Percentiles rank a stretch among this genome's conserved stretches.
These are phyloP conservation scores for Triplophysa yarkandensis DNA, from an alignment of 2,797 vertebrate genomes.

Conservation along the genomic window DNA sequence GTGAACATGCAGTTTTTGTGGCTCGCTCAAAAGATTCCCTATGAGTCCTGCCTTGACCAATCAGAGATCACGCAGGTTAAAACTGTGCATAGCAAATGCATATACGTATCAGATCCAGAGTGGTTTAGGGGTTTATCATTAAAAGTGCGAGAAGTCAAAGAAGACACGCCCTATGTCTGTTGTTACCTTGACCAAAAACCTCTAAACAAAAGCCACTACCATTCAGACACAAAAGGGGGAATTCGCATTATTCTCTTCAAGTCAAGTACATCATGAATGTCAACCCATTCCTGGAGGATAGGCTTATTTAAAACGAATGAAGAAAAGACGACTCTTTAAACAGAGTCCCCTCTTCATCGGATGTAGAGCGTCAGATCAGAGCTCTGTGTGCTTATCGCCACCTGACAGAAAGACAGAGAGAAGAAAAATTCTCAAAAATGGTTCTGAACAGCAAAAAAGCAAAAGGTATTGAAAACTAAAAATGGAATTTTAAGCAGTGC, in stretches of 20 bases:
- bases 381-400: conserved; percentile 76
- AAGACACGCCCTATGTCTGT: background rate
- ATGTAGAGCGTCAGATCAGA: conserved; percentile 72
- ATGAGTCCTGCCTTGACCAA: background rate
- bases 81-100: conserved; percentile 1
- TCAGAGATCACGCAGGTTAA: background rate
- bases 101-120: background rate
- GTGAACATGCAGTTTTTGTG: background rate
- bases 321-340: conserved; percentile 73
- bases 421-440: no score
- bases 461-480: no score
- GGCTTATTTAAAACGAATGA: conserved; percentile 47
- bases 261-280: conserved; percentile 49
- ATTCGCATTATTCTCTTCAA: conserved; percentile 42
- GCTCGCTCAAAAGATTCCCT: background rate
- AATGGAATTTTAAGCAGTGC: no score
- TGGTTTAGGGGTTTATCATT: conserved; percentile 1
- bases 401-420: conserved; percentile 68
- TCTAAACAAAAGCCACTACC: background rate
- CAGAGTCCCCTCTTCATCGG: conserved; percentile 73
- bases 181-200: background rate
- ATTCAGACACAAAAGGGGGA: conserved; percentile 15
- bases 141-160: background rate
- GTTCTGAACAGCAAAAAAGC: no score
- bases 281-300: conserved; percentile 54